Conservation (phyloP, 2,113 vertebrate species). For the Pteropus alecto region DNA sequence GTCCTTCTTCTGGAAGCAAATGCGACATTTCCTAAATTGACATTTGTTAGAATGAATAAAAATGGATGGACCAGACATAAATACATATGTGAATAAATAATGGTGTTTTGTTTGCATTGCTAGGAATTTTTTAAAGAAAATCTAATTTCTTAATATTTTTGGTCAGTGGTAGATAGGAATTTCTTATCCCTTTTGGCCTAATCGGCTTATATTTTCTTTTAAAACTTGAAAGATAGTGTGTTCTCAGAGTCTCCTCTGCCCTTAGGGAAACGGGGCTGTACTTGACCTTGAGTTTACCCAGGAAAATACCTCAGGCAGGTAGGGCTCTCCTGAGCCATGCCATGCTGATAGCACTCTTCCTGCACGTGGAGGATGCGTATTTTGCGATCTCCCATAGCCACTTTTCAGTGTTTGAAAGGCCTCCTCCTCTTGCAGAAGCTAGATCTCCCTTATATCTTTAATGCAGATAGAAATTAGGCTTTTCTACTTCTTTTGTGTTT, state of each 20-base stretch:
- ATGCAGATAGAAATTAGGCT: background rate
- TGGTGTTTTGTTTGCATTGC: background rate
- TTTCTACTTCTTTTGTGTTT: too few species aligned
- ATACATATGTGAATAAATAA: background rate
- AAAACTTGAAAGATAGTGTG: background rate
- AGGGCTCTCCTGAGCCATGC: background rate
- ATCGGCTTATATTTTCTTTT: constrained; percentile 34
- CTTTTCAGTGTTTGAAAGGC: background rate
- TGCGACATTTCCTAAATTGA: constrained; percentile 28
- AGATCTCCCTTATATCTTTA: background rate
- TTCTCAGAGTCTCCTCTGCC: background rate
- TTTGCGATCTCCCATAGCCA: background rate
- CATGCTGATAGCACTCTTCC: background rate
- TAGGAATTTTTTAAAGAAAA: constrained; percentile 16
- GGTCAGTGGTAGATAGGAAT: background rate
- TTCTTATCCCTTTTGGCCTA: background rate
- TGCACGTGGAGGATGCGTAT: background rate
- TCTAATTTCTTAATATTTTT: constrained; percentile 1
- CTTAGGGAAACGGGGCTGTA: background rate
- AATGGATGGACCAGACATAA: background rate
- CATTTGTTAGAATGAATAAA: constrained; percentile 15
- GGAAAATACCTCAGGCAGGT: background rate
- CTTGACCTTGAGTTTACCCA: background rate
- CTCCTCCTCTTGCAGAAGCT: background rate
- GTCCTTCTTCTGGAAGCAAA: background rate